A percentile compares a stretch with the other conserved stretches of the same genome.
phyloP scores from a whole-genome alignment of 2,113 vertebrate species.

The Camelus dromedarius region DNA sequence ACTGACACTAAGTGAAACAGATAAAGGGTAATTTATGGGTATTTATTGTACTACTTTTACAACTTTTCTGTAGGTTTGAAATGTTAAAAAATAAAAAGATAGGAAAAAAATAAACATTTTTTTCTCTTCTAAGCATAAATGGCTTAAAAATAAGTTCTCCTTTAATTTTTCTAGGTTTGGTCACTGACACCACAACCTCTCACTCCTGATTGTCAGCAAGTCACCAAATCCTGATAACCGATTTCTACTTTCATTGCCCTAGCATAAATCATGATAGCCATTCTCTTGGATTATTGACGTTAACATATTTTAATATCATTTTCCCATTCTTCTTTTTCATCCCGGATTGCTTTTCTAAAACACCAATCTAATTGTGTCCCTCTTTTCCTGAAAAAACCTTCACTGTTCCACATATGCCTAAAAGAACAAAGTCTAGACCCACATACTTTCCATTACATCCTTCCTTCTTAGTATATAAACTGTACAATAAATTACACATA shows the following conservation, averaged over 20 bases:
- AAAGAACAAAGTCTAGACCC: not conserved
- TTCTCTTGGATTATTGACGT: not conserved
- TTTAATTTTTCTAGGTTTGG: not conserved
- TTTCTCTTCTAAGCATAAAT: not conserved
- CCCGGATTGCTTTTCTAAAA: not conserved
- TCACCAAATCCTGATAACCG: not conserved
- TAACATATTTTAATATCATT: not conserved
- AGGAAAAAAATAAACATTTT: not conserved
- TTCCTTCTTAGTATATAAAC: not conserved
- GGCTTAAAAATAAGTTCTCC: not conserved
- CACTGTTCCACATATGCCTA: not conserved
- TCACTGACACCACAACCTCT: not conserved
- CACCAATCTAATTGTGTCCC: not conserved
- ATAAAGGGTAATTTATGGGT: not conserved
- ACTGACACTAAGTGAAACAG: not conserved
- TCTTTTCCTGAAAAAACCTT: not conserved
- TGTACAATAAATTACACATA: not conserved
- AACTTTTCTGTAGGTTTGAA: not conserved
- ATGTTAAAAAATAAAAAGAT: constrained; percentile 10
- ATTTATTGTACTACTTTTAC: not conserved
- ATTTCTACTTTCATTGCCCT: not conserved
- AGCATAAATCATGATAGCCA: not conserved
- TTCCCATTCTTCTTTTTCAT: not conserved
- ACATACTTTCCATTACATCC: not conserved
- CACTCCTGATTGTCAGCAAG: not conserved